Evolutionary conservation across 2,888 invertebrate genomes (phyloP), one percentile per base, ranked within the genome.

Genomic region (Drosophila koepferae): DNA sequence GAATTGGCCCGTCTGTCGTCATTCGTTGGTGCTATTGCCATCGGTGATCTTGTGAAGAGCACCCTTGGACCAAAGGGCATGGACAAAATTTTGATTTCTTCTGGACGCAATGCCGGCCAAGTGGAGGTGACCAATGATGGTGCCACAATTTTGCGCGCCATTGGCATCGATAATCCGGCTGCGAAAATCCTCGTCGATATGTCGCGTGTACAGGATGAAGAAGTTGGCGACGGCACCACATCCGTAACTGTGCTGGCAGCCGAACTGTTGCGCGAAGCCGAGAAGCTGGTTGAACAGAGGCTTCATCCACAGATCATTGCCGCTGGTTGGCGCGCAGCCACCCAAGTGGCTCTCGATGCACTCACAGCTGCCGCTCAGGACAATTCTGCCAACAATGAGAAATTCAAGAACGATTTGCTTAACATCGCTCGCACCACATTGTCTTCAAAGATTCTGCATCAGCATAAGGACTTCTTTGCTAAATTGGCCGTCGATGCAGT

Each of bases 221-320:
- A 99, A 95, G 99, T 99, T 69, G 99, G 99, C 51, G 99, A 99
- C 95, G 99, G 99, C 16, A 99, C 99, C n/a, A 99, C 99, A 46
- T 99, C 99, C 0, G 99, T 99, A 0, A 98, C 99, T 62, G 99
- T 94, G 90, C 69, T 92, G 94, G 99, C 99, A 81, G 96, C 99
- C 60, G 99, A 99, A 94, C 94, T 99, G 59, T 94, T 99, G 23
- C 96, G 97, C 88, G 99, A 99, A 94, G 99, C 99, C 18, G 99
- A 99, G 92, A 96, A 97, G 90, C 94, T 99, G 59, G 95, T 99
- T 67, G 96, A 97, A 63, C 97, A 97, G 93, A 98, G 98, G 93
- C 96, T 99, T 77, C 99, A 99, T 93, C 99, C 99, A 2, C 99
- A 99, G 94, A 99, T 97, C 0, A 98, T 99, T 72, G 97, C 99